Percentiles rank a stretch among this genome's conserved stretches.
These are phyloP conservation scores for Actinostola sp. DNA, from an alignment of 92 coral and sea anemone genomes.

Conservation along the genomic window DNA sequence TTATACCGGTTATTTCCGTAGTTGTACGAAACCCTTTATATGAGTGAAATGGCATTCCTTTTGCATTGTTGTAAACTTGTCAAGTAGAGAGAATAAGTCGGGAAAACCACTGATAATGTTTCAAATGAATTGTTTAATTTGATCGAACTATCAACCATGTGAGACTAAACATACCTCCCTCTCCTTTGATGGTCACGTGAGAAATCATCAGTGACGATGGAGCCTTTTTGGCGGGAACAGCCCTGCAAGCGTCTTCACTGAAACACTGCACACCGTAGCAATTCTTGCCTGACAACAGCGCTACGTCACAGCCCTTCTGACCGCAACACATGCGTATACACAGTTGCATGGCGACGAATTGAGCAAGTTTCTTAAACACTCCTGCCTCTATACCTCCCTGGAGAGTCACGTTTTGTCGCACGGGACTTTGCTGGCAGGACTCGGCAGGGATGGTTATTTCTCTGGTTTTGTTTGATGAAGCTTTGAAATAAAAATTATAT, in stretches of 20 bases:
- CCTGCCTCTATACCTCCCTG: slow-evolving; percentile 98
- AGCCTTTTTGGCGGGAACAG: slow-evolving; percentile 93
- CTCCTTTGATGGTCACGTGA: slow-evolving; percentile 95
- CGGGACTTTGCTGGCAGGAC: slow-evolving; percentile 88
- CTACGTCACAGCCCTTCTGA: slow-evolving; percentile 98
- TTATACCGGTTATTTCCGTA: too few relatives aligned
- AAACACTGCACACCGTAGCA: slow-evolving; percentile 98
- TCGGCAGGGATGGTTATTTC: slow-evolving; percentile 71
- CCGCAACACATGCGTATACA: slow-evolving; percentile 95
- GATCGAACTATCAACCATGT: too few relatives aligned
- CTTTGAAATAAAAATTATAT: slow-evolving; percentile 10
- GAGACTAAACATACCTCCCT: slow-evolving; percentile 75
- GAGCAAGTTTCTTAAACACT: slow-evolving; percentile 90
- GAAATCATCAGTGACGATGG: slow-evolving; percentile 97
- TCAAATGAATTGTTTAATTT: too few relatives aligned
- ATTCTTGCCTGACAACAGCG: slow-evolving; percentile 92
- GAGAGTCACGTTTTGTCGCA: slow-evolving; percentile 90
- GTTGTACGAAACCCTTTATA: too few relatives aligned
- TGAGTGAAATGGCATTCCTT: too few relatives aligned
- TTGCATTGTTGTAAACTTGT: too few relatives aligned
- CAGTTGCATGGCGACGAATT: slow-evolving; percentile 97
- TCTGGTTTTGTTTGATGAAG: slow-evolving; percentile 51
- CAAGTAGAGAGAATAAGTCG: too few relatives aligned
- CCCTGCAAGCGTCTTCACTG: slow-evolving; percentile 87
- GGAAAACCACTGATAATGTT: too few relatives aligned